phyloP scores from a whole-genome alignment of 2,113 vertebrate species.

The Deroptyus accipitrinus region DNA sequence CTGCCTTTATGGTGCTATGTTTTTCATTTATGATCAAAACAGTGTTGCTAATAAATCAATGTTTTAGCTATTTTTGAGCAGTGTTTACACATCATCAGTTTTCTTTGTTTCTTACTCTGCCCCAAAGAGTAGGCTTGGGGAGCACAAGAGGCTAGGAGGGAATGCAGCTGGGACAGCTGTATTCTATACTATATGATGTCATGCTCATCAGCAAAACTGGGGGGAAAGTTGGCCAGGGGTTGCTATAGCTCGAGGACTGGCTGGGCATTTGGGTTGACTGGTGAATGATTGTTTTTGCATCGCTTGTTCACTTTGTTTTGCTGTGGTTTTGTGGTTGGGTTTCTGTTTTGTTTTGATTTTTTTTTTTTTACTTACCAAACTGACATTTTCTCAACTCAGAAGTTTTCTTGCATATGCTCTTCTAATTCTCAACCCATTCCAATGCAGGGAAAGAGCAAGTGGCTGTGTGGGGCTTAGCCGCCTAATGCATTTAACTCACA shows the following conservation, averaged over 20 bases:
- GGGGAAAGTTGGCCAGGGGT: neutral
- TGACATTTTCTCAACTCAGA: neutral
- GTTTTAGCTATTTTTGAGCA: neutral
- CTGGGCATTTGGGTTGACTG: accelerated
- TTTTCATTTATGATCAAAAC: neutral
- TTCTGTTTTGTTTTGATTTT: neutral
- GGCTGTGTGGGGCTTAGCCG: neutral
- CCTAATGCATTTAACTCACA: neutral
- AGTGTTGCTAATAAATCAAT: neutral
- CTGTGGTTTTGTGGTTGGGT: accelerated
- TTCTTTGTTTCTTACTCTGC: neutral
- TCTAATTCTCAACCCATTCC: neutral
- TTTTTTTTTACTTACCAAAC: neutral
- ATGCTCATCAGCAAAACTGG: neutral
- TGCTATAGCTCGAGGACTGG: accelerated
- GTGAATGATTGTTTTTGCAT: neutral
- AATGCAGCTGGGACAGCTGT: neutral
- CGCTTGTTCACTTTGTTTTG: neutral
- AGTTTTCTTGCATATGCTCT: neutral
- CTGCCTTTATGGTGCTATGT: neutral
- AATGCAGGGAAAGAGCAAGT: accelerated
- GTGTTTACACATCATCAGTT: neutral
- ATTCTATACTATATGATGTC: neutral
- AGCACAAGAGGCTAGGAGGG: neutral
- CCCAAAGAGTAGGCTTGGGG: neutral